phyloP scores from a whole-genome alignment of 2,797 vertebrate genomes.

The Australoheros facetus region DNA sequence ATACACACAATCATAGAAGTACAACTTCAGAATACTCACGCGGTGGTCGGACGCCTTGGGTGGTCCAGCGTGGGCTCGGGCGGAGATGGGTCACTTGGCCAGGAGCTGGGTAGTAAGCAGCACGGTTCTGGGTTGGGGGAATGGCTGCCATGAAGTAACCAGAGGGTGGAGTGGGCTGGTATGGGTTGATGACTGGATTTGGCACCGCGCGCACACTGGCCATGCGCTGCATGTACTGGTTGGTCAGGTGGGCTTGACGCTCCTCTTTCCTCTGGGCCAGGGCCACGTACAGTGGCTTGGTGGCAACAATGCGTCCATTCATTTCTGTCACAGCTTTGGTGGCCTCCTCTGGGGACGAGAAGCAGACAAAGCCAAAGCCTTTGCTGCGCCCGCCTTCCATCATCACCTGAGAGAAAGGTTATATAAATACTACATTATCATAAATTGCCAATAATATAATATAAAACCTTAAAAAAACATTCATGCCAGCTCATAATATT shows the following conservation, averaged over 20 bases:
- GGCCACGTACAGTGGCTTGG: conserved; percentile 95
- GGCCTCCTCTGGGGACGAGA: conserved; percentile 97
- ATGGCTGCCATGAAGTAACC: conserved; percentile 98
- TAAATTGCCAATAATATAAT: background rate
- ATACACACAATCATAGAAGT: background rate
- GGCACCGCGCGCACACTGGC: conserved; percentile 92
- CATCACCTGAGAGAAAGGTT: conserved; percentile 86
- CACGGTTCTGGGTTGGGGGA: conserved; percentile 94
- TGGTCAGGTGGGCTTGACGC: conserved; percentile 95
- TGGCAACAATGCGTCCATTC: conserved; percentile 97
- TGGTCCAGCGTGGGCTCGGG: conserved; percentile 94
- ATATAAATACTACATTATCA: background rate
- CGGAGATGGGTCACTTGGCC: conserved; percentile 94
- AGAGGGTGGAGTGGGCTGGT: conserved; percentile 92
- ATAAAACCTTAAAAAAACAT: too few species aligned
- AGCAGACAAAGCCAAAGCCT: conserved; percentile 98
- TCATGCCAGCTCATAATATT: background rate
- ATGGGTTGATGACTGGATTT: conserved; percentile 96
- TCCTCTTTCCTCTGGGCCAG: conserved; percentile 97
- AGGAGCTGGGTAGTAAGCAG: conserved; percentile 93
- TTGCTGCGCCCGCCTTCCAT: conserved; percentile 97
- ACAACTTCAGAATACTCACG: conserved; percentile 81
- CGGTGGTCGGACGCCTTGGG: conserved; percentile 93
- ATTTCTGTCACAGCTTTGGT: conserved; percentile 98
- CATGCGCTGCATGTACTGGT: conserved; percentile 99